phyloP scores from a whole-genome alignment of 1,140 invertebrate genomes.

The Diabrotica undecimpunctata region DNA sequence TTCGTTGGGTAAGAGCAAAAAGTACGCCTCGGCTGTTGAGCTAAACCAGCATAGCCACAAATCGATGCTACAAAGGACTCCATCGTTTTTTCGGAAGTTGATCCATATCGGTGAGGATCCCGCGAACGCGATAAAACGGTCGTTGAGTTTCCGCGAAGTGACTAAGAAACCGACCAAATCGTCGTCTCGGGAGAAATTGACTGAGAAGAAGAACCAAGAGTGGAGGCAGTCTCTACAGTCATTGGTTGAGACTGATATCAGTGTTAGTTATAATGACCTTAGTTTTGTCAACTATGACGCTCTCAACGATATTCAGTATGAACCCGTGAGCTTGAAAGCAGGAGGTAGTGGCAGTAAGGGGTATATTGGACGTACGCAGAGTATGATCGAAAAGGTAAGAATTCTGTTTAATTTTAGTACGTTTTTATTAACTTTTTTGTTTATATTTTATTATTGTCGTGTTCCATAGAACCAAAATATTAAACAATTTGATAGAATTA shows the following conservation, averaged over 20 bases:
- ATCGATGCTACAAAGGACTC: constrained; percentile 23
- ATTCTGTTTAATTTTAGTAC: no score
- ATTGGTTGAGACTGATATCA: constrained; percentile 43
- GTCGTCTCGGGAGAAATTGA: constrained; percentile 32
- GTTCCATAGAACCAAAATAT: no score
- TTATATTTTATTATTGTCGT: no score
- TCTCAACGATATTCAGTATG: constrained; percentile 38
- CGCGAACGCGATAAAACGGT: constrained; percentile 35
- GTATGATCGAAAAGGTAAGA: constrained; percentile 42
- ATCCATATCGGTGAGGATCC: constrained; percentile 36
- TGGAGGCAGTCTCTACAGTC: constrained; percentile 44
- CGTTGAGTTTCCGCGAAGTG: constrained; percentile 40
- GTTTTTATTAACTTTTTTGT: not conserved
- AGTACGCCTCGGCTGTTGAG: constrained; percentile 38
- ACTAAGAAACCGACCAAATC: constrained; percentile 31
- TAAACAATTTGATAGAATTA: no score
- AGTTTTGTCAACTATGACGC: constrained; percentile 46
- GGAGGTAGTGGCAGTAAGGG: constrained; percentile 14
- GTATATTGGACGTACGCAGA: constrained; percentile 38
- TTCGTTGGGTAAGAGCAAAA: constrained; percentile 30
- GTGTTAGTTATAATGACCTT: constrained; percentile 45
- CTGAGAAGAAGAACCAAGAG: constrained; percentile 37
- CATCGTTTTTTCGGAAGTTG: constrained; percentile 37
- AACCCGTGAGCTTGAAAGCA: constrained; percentile 21
- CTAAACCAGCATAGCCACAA: constrained; percentile 23